Base-by-base conservation (phyloP, 2,113 vertebrate genomes). In the Opisthocomus hoazin region DNA sequence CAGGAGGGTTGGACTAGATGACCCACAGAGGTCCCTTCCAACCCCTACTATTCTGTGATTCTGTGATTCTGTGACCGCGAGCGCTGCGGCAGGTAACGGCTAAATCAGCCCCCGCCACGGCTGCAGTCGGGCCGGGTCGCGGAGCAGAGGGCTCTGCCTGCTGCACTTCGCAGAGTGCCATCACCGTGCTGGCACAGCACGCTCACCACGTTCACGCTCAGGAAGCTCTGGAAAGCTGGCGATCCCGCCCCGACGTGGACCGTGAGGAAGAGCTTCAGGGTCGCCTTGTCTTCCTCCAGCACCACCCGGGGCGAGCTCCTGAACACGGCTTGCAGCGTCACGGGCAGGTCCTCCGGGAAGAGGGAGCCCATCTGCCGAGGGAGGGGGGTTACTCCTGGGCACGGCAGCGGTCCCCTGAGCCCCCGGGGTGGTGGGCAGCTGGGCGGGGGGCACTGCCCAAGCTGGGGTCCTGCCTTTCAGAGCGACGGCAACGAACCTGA, bases 211-310 rank as follows among this genome's bases (percentile, higher is more conserved):
- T 81, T 91, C n/a, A 87, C 4, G 0, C 80, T 95, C 73, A 97
- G 87, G 87, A 97, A 81, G 34, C 65, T 94, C 93, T 96, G 95
- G 91, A 91, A 92, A 16, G 39, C 43, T 0, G 91, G 11, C 0
- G 66, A 19, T 36, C 78, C 89, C 0, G 87, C 74, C 36, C 94
- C 94, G 0, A 91, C 17, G 2, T 87, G 93, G 68, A 71, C 2
- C 5, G 94, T 87, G 7, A 97, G 89, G 91, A 96, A 94, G 83
- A 97, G 87, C 80, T 78, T n/a, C 76, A 96, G n/a, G 11, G 39
- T 34, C 4, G 89, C 95, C 48, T 51, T 70, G 80, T 61, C 89
- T 56, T 97, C 95, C 61, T 96, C 96, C 94, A 97, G 93, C 24
- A 54, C 56, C 89, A 89, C 87, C 0, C 10, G 77, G 4, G 96